Percentiles rank a stretch among this genome's conserved stretches.
phyloP scores from a whole-genome alignment of 2,797 vertebrate genomes.

The Amniataba percoides region DNA sequence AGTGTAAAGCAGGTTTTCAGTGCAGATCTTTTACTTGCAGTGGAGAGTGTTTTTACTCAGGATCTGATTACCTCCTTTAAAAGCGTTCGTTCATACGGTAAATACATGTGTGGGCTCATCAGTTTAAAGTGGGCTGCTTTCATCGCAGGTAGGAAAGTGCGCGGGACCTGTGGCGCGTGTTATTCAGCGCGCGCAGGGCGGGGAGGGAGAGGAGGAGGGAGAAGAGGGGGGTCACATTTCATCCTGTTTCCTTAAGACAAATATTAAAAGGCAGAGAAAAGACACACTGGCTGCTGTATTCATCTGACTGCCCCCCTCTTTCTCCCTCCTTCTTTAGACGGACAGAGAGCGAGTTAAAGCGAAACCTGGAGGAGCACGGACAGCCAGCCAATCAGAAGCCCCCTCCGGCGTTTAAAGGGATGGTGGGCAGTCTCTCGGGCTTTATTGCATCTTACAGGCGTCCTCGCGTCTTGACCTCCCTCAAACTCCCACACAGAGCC shows the following conservation, averaged over 20 bases:
- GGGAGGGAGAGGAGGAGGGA: neutral
- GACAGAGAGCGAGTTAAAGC: constrained; percentile 15
- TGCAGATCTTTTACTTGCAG: too few species aligned
- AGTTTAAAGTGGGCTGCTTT: constrained; percentile 6
- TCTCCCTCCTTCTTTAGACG: neutral
- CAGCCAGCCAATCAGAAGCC: constrained; percentile 84
- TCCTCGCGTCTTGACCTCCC: constrained; percentile 43
- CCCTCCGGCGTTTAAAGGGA: constrained; percentile 82
- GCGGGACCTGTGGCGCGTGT: constrained; percentile 84
- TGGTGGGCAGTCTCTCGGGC: constrained; percentile 67
- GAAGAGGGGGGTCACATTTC: constrained; percentile 62
- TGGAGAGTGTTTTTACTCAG: too few species aligned
- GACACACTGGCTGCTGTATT: constrained; percentile 17
- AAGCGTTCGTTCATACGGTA: neutral
- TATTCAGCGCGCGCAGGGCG: constrained; percentile 50
- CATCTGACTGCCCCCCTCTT: neutral
- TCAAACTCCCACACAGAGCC: neutral
- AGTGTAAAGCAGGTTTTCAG: too few species aligned
- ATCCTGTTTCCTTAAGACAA: constrained; percentile 45
- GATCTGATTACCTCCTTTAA: too few species aligned
- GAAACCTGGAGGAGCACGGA: constrained; percentile 51
- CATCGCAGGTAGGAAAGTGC: constrained; percentile 40
- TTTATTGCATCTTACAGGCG: constrained; percentile 58
- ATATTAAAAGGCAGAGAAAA: constrained; percentile 39
- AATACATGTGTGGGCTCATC: constrained; percentile 7